Percentiles rank a stretch among this genome's conserved stretches.
Evolutionary conservation across 2,797 vertebrate species (phyloP).

Genomic region (Cynodonichthys magdalenae): DNA sequence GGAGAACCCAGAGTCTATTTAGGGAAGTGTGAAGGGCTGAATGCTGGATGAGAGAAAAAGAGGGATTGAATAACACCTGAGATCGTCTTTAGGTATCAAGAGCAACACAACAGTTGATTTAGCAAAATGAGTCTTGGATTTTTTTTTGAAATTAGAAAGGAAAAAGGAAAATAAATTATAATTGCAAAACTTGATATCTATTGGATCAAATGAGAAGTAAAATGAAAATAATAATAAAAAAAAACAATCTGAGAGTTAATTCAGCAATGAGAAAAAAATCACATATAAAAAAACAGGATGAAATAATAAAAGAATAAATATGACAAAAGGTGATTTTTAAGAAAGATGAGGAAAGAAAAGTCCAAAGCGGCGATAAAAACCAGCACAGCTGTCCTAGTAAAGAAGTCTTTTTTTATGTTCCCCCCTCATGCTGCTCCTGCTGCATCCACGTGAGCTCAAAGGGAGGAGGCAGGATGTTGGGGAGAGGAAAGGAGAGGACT

Average conservation of each 20-base stretch:
- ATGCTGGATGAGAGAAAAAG: conserved; percentile 35
- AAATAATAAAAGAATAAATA: background rate
- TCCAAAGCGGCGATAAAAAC: conserved; percentile 7
- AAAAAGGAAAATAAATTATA: background rate
- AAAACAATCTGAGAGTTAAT: no score
- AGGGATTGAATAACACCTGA: conserved; percentile 48
- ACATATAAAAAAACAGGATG: background rate
- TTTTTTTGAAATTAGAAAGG: no score
- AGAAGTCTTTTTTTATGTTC: conserved; percentile 39
- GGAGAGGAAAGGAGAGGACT: conserved; percentile 20
- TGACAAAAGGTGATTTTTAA: background rate
- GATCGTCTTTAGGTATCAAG: conserved; percentile 21
- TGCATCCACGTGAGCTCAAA: conserved; percentile 65
- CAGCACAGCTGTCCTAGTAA: conserved; percentile 43
- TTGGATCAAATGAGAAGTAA: no score
- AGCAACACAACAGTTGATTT: conserved; percentile 17
- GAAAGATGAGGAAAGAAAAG: background rate
- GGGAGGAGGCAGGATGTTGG: conserved; percentile 18
- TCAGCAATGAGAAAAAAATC: background rate
- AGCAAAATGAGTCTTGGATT: background rate
- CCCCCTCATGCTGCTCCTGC: conserved; percentile 56
- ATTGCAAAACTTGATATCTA: no score
- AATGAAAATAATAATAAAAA: no score
- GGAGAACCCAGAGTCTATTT: conserved; percentile 56
- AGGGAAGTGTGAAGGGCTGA: conserved; percentile 42